Base-by-base conservation (phyloP, 2,888 invertebrate species). In the Heliconius cydno region DNA sequence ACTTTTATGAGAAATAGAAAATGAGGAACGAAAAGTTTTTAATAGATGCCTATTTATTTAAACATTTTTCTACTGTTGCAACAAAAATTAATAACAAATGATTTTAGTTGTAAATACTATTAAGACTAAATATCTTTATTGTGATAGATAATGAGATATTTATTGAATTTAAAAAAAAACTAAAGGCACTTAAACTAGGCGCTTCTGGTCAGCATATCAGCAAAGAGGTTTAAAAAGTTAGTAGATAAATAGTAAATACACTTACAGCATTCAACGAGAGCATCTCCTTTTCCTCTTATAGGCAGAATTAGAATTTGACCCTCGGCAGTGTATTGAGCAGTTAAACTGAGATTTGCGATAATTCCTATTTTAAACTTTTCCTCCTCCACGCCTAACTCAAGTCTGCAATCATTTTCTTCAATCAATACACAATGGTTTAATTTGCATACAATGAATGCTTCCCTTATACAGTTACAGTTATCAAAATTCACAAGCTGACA, bases 241-340 rank as follows among this genome's bases (percentile, higher is more conserved):
- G 41, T 41, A 41, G 9, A 15, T 22, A 12, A 34, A 38, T 2
- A 41, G 10, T 22, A 12, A 34, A 28, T 2, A 41, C 1, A 92
- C 95, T 94, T 90, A 96, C 96, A 86, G 66, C 92, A 89, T 70
- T 87, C 81, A 67, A 95, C 90, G 0, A 89, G 70, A 3, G 95
- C 92, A 81, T 94, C 92, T 12, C 96, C 96, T 2, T 92, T 87
- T 57, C 96, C 96, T 83, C 90, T 83, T 68, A 96, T 95, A 0
- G 96, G 95, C n/a, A 96, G 87, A 78, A 96, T 92, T 1, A 96
- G 88, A 67, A 96, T 92, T 83, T 90, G 90, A 1, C 96, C 96
- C 75, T 94, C 93, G 1, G 94, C 89, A 10, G 88, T 90, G 85
- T 96, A 96, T 63, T 94, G 88, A 4, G 95, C 94, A 1, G 86